A percentile compares a stretch with the other conserved stretches of the same genome.
Conservation (phyloP, 2,888 invertebrate species). For the Amaurobius ferox region DNA sequence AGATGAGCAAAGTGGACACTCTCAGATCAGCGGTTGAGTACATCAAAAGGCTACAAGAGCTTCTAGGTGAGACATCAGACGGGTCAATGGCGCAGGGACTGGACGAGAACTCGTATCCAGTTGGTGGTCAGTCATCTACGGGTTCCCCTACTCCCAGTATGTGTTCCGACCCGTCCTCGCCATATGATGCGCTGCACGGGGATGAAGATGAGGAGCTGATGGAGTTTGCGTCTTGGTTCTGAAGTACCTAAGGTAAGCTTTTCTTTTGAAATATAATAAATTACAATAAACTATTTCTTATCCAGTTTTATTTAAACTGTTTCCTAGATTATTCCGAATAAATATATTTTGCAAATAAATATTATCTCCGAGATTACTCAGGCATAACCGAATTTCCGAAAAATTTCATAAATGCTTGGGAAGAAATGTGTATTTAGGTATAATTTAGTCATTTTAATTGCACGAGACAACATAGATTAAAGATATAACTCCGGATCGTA, state of each 20-base stretch:
- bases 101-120: conserved; percentile 70
- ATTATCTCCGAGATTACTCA: too few relatives aligned
- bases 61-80: conserved; percentile 79
- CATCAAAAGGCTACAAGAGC: conserved; percentile 88
- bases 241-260: conserved; percentile 25
- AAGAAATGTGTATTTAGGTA: too few relatives aligned
- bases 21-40: conserved; percentile 92
- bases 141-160: conserved; percentile 86
- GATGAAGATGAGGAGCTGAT: conserved; percentile 87
- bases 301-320: too few relatives aligned
- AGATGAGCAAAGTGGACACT: conserved; percentile 82
- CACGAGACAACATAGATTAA: too few relatives aligned
- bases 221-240: conserved; percentile 85
- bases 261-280: too few relatives aligned
- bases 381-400: too few relatives aligned
- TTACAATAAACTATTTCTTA: too few relatives aligned
- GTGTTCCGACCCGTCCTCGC: conserved; percentile 82
- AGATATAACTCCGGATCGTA: too few relatives aligned
- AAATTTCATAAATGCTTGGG: too few relatives aligned
- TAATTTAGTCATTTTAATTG: too few relatives aligned
- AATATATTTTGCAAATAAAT: too few relatives aligned
- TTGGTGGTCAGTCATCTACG: conserved; percentile 76
- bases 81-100: background rate
- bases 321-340: too few relatives aligned
- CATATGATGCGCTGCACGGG: conserved; percentile 78